phyloP scores from a whole-genome alignment of 2,888 invertebrate genomes.

The Acleris laterana region DNA sequence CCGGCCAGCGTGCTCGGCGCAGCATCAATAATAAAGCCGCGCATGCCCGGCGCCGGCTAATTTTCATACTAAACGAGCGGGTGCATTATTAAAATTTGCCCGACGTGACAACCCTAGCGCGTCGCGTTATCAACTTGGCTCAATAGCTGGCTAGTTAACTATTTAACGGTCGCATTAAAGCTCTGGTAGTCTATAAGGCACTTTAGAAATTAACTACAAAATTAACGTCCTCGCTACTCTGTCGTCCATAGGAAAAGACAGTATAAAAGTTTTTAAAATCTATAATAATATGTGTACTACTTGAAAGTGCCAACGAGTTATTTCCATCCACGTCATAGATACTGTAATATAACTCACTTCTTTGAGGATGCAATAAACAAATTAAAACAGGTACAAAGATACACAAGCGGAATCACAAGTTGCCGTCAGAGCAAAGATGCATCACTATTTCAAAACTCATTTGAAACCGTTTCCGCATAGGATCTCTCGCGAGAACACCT shows the following conservation, averaged over 20 bases:
- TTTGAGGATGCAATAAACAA: too few species aligned
- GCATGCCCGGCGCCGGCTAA: conserved; percentile 69
- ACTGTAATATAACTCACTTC: too few species aligned
- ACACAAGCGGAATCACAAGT: too few species aligned
- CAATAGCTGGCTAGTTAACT: conserved; percentile 64
- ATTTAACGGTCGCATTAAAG: conserved; percentile 66
- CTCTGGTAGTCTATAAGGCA: conserved; percentile 46
- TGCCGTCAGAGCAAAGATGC: conserved; percentile 1
- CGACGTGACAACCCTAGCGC: conserved; percentile 71
- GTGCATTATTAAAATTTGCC: conserved; percentile 81
- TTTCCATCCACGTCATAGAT: too few species aligned
- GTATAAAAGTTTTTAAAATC: too few species aligned
- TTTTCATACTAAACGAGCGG: conserved; percentile 82
- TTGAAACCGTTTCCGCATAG: conserved; percentile 55
- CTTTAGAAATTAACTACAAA: background rate
- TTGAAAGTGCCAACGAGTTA: too few species aligned
- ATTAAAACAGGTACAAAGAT: too few species aligned
- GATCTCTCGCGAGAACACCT: conserved; percentile 45
- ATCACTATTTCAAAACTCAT: conserved; percentile 43
- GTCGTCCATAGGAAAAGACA: too few species aligned
- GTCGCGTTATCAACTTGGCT: conserved; percentile 45
- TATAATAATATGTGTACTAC: too few species aligned
- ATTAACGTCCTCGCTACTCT: background rate
- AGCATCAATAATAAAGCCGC: conserved; percentile 71
- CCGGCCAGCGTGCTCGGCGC: conserved; percentile 27